phyloP scores from a whole-genome alignment of 2,888 invertebrate genomes.

The Epinotia demarniana region DNA sequence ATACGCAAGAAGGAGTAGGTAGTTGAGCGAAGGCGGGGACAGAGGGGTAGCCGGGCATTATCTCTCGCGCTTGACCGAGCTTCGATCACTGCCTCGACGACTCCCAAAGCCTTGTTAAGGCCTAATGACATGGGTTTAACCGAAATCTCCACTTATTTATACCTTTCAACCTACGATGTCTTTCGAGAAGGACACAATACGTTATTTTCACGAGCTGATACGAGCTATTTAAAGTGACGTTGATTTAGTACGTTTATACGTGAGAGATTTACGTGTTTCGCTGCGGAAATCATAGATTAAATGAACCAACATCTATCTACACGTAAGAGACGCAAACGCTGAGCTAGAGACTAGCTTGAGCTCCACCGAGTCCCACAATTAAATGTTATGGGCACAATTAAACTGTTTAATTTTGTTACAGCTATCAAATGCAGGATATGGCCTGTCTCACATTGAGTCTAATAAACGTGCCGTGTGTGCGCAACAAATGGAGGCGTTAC shows the following conservation, averaged over 20 bases:
- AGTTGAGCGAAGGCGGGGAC: constrained; percentile 52
- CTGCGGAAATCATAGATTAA: constrained; percentile 31
- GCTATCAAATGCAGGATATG: constrained; percentile 66
- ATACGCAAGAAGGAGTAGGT: constrained; percentile 49
- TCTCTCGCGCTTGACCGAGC: constrained; percentile 82
- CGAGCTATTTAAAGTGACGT: constrained; percentile 38
- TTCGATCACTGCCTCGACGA: constrained; percentile 76
- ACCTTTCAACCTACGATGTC: constrained; percentile 59
- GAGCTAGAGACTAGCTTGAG: constrained; percentile 18
- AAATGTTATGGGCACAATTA: constrained; percentile 41
- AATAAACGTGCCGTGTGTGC: constrained; percentile 62
- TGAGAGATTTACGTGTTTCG: constrained; percentile 26
- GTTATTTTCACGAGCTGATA: constrained; percentile 41
- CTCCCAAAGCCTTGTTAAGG: constrained; percentile 78
- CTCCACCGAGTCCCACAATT: constrained; percentile 19
- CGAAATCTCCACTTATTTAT: constrained; percentile 70
- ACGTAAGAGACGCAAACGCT: constrained; percentile 1
- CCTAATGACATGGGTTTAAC: constrained; percentile 76
- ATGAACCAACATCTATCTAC: constrained; percentile 21
- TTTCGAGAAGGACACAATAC: constrained; percentile 50
- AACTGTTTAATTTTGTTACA: constrained; percentile 45
- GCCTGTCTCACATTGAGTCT: constrained; percentile 57
- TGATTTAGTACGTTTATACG: constrained; percentile 37
- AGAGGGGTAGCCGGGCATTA: constrained; percentile 59
- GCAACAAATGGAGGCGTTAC: constrained; percentile 65